Base-by-base conservation (phyloP, 92 coral and sea anemone genomes). In the Bergia puertoricense region DNA sequence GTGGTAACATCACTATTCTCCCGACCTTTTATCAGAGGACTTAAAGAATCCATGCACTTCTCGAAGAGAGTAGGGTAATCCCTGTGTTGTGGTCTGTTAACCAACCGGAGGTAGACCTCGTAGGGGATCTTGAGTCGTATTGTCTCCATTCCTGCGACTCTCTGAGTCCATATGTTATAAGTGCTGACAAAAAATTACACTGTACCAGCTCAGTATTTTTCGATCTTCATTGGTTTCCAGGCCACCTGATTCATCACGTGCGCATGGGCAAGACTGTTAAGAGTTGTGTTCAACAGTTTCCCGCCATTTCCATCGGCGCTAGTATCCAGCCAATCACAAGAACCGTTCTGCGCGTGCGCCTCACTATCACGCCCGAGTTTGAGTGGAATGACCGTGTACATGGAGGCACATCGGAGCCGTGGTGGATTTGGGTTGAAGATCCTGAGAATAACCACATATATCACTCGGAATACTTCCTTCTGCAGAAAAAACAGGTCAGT, bases 401-500 rank as follows among this genome's bases (percentile, higher is more conserved):
- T 81, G 99, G 99, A 6, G 93, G 95, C 15, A 94, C 94, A 6
- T 97, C 98, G 62, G 97, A 94, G 66, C 99, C 99, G 90, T 97
- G 99, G 99, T 97, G 99, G 99, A 90, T 97, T 91, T 97, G 98
- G 99, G 99, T 97, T 75, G 99, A 97, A 91, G 99, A 97, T 88
- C 96, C 97, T 37, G 99, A 95, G 41, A 96, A 94, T 85, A 93
- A 94, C 73, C 99, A 95, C 86, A 95, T 97, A 22, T 97, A 97
- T 83, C 99, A 97, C 81, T 97, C 97, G 10, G 99, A 97, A 85
- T 97, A 97, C 92, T 93, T 97, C 76, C 89, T 97, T 82, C 94
- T 97, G 80, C 96, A 91, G 74, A 97, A 92, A 92, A 97, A 95
- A 91, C 99, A 97, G 95, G 99, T 95, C 44, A 81, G 92, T 86